Percentiles rank a stretch among this genome's conserved stretches.
phyloP scores from a whole-genome alignment of 2,797 vertebrate species.

The Discoglossus pictus region DNA sequence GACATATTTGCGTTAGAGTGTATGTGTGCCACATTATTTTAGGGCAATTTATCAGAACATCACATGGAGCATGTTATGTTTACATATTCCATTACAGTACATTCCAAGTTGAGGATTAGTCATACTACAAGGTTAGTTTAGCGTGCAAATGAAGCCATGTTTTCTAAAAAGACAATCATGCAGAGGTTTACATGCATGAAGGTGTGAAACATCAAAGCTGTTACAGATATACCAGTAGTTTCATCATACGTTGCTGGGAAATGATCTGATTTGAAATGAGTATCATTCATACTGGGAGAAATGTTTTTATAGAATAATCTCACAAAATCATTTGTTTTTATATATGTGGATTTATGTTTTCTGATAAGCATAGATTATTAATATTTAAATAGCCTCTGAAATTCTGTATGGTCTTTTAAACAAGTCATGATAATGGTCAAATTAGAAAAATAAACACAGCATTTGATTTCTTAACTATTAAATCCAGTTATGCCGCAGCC shows the following conservation, averaged over 20 bases:
- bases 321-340: not conserved
- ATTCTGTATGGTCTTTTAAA: too few species aligned
- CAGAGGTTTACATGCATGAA: conserved; percentile 3
- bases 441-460: too few species aligned
- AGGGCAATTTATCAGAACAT: not conserved
- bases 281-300: not conserved
- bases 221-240: not conserved
- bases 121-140: not conserved
- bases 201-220: conserved; percentile 2
- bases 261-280: conserved; percentile 6
- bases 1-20: too few species aligned
- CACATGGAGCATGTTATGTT: conserved; percentile 1
- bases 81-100: conserved; percentile 9
- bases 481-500: too few species aligned
- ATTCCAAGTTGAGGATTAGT: not conserved
- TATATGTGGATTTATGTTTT: not conserved
- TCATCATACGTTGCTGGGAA: conserved; percentile 3
- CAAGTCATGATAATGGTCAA: too few species aligned
- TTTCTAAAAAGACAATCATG: not conserved
- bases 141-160: conserved; percentile 10
- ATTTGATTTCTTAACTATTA: too few species aligned
- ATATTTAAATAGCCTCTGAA: too few species aligned
- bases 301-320: not conserved
- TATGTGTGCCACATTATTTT: not conserved
- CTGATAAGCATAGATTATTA: not conserved